Evolutionary conservation across 2,113 vertebrate genomes (phyloP).

Genomic region (Suncus etruscus): DNA sequence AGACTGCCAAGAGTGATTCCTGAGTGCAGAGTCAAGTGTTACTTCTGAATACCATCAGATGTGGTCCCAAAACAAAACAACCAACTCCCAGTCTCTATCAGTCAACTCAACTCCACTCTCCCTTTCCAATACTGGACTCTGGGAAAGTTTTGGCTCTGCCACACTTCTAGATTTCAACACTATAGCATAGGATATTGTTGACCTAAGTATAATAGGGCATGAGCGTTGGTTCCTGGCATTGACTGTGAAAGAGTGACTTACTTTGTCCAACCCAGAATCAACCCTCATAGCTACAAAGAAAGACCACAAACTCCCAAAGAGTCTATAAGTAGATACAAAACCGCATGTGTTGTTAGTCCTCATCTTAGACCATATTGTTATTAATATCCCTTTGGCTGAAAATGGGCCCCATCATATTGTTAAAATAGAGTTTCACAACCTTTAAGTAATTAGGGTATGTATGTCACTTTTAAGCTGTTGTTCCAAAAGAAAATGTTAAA

Average conservation of each 20-base stretch:
- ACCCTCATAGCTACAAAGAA: slow-evolving; percentile 65
- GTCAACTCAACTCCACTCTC: accelerated
- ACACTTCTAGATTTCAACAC: slow-evolving; percentile 64
- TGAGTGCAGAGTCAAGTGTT: too few species aligned
- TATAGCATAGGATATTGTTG: slow-evolving; percentile 73
- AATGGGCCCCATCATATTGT: slow-evolving; percentile 70
- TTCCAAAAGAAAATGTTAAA: slow-evolving; percentile 80
- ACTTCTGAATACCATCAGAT: too few species aligned
- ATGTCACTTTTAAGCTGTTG: slow-evolving; percentile 70
- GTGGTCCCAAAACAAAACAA: not conserved
- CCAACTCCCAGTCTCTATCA: too few species aligned
- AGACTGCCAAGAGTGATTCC: too few species aligned
- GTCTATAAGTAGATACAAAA: slow-evolving; percentile 76
- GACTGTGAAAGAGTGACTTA: slow-evolving; percentile 70
- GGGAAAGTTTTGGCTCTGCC: slow-evolving; percentile 25
- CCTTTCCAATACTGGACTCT: not conserved
- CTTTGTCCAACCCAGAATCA: slow-evolving; percentile 64
- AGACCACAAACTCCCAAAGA: slow-evolving; percentile 78
- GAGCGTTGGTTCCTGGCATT: slow-evolving; percentile 72
- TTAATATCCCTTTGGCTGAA: slow-evolving; percentile 67
- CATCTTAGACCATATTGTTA: slow-evolving; percentile 56
- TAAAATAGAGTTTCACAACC: slow-evolving; percentile 73
- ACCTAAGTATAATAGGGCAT: slow-evolving; percentile 71
- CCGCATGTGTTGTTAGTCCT: slow-evolving; percentile 75
- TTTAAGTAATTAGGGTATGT: slow-evolving; percentile 71